Base-by-base conservation (phyloP, 2,797 vertebrate genomes). In the Sebastes iracundus region DNA sequence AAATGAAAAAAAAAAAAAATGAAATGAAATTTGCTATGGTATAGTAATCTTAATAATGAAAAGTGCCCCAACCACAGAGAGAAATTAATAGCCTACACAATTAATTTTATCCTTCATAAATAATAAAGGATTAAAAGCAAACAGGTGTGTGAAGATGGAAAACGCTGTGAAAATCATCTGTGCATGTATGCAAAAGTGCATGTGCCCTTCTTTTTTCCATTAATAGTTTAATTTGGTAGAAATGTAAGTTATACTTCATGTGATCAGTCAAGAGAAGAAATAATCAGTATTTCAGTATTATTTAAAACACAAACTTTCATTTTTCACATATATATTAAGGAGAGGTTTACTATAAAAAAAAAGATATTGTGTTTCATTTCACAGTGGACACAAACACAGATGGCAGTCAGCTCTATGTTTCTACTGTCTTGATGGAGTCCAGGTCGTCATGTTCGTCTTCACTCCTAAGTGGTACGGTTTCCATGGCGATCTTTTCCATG, bases 401-500 rank as follows among this genome's bases (percentile, higher is more conserved):
- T 23, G 35, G 8, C 49, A 66, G 74, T 74, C 60, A 53, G 38
- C 7, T 87, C 61, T 94, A 94, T 28, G 75, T 77, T 72, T 90
- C 20, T 0, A 77, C 55, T 16, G 85, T 79, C 4, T 88, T 72
- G 63, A 90, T 80, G 65, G 86, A 90, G 84, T 61, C 75, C 23
- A 85, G 79, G 63, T 83, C 79, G 25, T 90, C 90, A 12, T 6
- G 4, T 25, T 92, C 84, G 0, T 87, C 83, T 20, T 94, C 87
- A 2, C 25, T 62, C 10, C 88, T 6, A 32, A 89, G 22, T 16
- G 87, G 80, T 30, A 81, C 46, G 20, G 75, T 80, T 28, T 94
- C 93, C 83, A 88, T 88, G 62, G 79, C 88, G 12, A 68, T 65
- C 61, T 97, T 97, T 49, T 94, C 97, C 95, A 96, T 97, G 80